These are phyloP conservation scores for Rhopilema esculentum DNA, from an alignment of 30 jellyfish, hydroid and myxozoan species.

Conservation along the genomic window DNA sequence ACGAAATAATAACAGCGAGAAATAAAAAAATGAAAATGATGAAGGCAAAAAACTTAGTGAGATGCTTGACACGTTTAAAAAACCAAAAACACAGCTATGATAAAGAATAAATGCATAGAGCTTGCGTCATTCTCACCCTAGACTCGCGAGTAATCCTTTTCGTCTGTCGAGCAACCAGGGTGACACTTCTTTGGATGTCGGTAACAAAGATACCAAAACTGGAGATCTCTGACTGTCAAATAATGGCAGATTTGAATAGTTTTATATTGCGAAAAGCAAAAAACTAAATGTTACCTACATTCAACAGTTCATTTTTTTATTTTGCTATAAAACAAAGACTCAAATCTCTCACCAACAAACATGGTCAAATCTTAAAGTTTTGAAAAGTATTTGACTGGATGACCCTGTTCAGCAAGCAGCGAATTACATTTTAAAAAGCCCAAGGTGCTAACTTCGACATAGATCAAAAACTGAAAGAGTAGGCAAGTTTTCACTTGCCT, in stretches of 20 bases:
- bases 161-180: slow-evolving; percentile 87
- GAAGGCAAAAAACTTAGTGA: background rate
- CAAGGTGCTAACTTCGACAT: too few species aligned
- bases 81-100: background rate
- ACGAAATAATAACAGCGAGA: background rate
- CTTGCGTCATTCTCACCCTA: slow-evolving; percentile 50
- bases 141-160: slow-evolving; percentile 60
- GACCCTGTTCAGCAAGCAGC: too few species aligned
- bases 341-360: too few species aligned
- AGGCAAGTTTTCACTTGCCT: too few species aligned
- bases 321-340: background rate
- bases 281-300: too few species aligned
- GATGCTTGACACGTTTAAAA: background rate
- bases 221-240: slow-evolving; percentile 85
- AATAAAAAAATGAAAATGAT: background rate
- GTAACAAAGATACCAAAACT: slow-evolving; percentile 76
- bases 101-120: too few species aligned
- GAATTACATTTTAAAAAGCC: too few species aligned
- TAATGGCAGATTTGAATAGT: background rate
- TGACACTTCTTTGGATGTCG: slow-evolving; percentile 79
- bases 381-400: too few species aligned
- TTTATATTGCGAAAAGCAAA: background rate
- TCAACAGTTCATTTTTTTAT: too few species aligned
- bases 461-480: too few species aligned
- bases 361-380: too few species aligned